Conservation (phyloP, 1,140 invertebrate species). For the Bombus fervidus region DNA sequence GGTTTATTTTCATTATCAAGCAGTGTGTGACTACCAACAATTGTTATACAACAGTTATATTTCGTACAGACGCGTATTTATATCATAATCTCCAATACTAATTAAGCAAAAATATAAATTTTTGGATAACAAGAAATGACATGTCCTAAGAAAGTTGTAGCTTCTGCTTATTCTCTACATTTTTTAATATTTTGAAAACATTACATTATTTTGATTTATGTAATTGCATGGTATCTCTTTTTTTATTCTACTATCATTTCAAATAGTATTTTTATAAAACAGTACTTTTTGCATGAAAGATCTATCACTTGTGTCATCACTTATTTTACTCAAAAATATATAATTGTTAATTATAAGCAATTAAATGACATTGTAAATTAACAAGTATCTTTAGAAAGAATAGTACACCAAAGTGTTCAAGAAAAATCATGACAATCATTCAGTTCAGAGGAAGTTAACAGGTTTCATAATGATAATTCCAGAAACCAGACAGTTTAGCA, state of each 20-base stretch:
- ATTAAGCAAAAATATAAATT: neutral
- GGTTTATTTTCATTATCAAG: constrained; percentile 4
- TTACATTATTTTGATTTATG: constrained; percentile 8
- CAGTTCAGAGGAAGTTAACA: neutral
- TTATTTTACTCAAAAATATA: constrained; percentile 15
- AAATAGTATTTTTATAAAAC: neutral
- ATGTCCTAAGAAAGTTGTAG: neutral
- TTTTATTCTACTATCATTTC: neutral
- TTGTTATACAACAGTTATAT: neutral
- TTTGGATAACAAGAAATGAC: neutral
- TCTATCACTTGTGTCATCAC: constrained; percentile 1
- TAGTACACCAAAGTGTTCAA: neutral
- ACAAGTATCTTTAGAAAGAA: neutral
- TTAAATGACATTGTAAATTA: constrained; percentile 12
- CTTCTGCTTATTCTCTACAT: neutral
- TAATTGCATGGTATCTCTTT: constrained; percentile 19
- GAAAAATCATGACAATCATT: neutral
- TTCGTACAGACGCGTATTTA: neutral
- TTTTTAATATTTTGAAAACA: neutral
- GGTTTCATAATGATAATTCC: constrained; percentile 67
- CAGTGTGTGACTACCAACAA: neutral
- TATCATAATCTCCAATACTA: neutral
- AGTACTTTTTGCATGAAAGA: constrained; percentile 25
- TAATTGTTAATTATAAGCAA: constrained; percentile 13
- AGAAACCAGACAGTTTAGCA: constrained; percentile 95